These are phyloP conservation scores for Percopsis omiscomaycus DNA, from an alignment of 2,797 vertebrate species.

Conservation along the genomic window DNA sequence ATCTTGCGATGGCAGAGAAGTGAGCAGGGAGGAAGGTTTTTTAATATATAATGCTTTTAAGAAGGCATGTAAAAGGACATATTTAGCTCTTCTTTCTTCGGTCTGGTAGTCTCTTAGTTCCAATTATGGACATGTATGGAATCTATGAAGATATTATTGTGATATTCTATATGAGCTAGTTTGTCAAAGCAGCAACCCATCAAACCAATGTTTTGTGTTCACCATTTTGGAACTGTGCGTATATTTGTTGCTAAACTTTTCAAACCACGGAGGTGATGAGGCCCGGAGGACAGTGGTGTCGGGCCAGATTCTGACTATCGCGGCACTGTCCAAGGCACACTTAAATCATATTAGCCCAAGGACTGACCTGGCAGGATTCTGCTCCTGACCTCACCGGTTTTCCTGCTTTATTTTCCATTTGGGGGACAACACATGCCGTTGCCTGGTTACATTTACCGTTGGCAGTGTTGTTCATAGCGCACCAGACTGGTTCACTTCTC, in stretches of 20 bases:
- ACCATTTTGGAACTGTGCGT: no score
- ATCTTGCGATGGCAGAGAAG: no score
- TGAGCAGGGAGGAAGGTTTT: no score
- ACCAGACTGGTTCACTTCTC: conserved; percentile 13
- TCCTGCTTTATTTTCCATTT: conserved; percentile 54
- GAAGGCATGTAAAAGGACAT: no score
- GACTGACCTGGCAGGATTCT: conserved; percentile 46
- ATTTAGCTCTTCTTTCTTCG: no score
- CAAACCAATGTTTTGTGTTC: no score
- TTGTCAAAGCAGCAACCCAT: no score
- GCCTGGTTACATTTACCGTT: conserved; percentile 44
- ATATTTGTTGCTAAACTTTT: not conserved
- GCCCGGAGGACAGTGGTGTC: conserved; percentile 15
- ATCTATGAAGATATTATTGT: no score
- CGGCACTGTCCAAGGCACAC: conserved; percentile 23
- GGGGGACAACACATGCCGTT: conserved; percentile 56
- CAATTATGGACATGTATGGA: no score
- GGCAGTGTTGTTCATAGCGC: conserved; percentile 34
- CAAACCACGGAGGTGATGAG: not conserved
- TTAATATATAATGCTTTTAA: no score
- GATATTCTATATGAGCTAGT: no score
- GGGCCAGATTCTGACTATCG: conserved; percentile 25
- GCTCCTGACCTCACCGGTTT: conserved; percentile 59
- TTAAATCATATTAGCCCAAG: conserved; percentile 43
- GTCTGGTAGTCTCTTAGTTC: no score